Evolutionary conservation across 2,888 invertebrate species (phyloP).

Genomic region (Lasioglossum vierecki): DNA sequence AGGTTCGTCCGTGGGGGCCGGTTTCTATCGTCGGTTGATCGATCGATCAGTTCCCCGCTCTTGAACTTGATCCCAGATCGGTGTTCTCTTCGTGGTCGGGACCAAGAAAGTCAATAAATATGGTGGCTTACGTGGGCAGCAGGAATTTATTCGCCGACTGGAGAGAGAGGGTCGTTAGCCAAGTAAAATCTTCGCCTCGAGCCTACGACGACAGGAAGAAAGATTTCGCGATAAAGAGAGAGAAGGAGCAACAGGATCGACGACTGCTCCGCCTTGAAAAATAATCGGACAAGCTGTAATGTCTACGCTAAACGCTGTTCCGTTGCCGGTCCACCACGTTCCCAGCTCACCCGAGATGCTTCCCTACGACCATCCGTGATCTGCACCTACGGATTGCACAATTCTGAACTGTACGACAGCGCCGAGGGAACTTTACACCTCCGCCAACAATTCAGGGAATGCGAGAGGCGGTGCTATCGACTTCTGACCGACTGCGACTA

Average conservation of each 20-base stretch:
- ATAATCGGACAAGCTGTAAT: conserved; percentile 51
- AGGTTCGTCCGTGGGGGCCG: not conserved
- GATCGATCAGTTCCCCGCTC: conserved; percentile 48
- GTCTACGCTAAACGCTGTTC: conserved; percentile 45
- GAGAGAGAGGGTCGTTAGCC: conserved; percentile 53
- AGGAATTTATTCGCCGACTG: conserved; percentile 57
- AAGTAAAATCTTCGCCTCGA: conserved; percentile 22
- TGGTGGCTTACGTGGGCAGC: conserved; percentile 45
- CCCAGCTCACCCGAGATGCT: conserved; percentile 12
- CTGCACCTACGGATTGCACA: not conserved
- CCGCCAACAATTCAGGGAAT: not conserved
- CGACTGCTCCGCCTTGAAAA: conserved; percentile 48
- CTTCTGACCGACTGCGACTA: not conserved
- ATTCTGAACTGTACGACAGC: not conserved
- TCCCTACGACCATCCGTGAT: not conserved
- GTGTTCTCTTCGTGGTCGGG: not conserved
- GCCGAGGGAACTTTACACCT: not conserved
- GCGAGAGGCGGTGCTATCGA: not conserved
- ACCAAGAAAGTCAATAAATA: conserved; percentile 51
- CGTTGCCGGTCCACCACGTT: conserved; percentile 28
- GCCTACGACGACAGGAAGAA: not conserved
- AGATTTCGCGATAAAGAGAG: not conserved
- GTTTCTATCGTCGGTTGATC: conserved; percentile 17
- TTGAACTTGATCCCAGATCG: conserved; percentile 67
- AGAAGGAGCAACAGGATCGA: conserved; percentile 36